phyloP scores from a whole-genome alignment of 2,797 vertebrate species.

The Meriones psammophilus region DNA sequence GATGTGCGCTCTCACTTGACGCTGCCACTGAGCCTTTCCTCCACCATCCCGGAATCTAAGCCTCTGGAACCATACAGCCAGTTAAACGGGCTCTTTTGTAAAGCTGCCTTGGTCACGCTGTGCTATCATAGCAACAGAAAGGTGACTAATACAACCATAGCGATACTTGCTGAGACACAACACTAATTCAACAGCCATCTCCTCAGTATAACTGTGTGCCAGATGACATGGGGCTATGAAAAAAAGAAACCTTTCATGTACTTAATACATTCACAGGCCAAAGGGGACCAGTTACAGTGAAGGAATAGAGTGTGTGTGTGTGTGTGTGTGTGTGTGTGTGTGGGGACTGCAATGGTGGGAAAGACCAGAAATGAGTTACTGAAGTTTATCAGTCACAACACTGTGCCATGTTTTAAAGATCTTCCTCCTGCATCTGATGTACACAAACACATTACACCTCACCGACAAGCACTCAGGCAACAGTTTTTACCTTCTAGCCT shows the following conservation, averaged over 20 bases:
- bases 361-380: not conserved
- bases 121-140: not conserved
- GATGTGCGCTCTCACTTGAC: not conserved
- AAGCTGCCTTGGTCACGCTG: not conserved
- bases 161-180: not conserved
- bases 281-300: not conserved
- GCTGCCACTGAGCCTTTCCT: not conserved
- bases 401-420: not conserved
- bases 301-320: not conserved
- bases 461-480: not conserved
- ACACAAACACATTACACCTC: not conserved
- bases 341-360: not conserved
- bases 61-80: not conserved
- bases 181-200: not conserved
- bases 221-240: not conserved
- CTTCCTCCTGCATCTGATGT: not conserved
- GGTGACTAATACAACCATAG: not conserved
- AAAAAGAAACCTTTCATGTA: accelerated
- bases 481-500: not conserved
- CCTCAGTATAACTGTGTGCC: not conserved
- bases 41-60: not conserved
- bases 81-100: not conserved
- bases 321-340: no score
- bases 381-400: not conserved
- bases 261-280: not conserved